phyloP scores from a whole-genome alignment of 2,888 invertebrate species.

The Heteromurus nitidus region DNA sequence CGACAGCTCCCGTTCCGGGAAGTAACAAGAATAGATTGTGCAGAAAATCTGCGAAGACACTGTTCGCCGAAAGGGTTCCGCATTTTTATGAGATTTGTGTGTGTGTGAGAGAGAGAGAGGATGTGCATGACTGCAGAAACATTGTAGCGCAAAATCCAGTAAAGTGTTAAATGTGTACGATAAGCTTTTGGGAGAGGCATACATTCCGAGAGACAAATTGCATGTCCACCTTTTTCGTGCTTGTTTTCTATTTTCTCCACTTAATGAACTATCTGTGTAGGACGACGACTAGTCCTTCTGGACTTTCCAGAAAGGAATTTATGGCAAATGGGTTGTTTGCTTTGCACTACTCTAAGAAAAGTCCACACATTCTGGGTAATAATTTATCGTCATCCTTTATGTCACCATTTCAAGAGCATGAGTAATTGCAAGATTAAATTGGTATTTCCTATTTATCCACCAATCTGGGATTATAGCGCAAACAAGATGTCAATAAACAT shows the following conservation, averaged over 20 bases:
- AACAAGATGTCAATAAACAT: background rate
- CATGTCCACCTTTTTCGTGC: conserved; percentile 1
- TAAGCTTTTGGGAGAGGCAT: too few species aligned
- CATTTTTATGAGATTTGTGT: too few species aligned
- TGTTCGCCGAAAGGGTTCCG: too few species aligned
- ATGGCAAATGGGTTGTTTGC: too few species aligned
- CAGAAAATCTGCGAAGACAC: too few species aligned
- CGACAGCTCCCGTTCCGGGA: background rate
- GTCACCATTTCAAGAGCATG: conserved; percentile 19
- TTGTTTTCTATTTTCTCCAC: background rate
- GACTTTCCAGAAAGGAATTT: conserved; percentile 26
- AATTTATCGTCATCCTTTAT: background rate
- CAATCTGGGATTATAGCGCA: conserved; percentile 37
- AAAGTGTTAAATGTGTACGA: too few species aligned
- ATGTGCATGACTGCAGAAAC: background rate
- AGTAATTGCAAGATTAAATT: conserved; percentile 36
- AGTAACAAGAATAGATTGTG: too few species aligned
- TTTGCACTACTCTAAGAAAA: conserved; percentile 17
- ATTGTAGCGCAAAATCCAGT: background rate
- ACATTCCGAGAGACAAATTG: too few species aligned
- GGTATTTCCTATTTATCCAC: conserved; percentile 52
- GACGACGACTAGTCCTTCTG: background rate
- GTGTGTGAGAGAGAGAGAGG: too few species aligned
- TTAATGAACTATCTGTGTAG: conserved; percentile 15
- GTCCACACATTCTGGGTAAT: conserved; percentile 14